phyloP scores from a whole-genome alignment of 2,797 vertebrate species.

The Girardinus metallicus region DNA sequence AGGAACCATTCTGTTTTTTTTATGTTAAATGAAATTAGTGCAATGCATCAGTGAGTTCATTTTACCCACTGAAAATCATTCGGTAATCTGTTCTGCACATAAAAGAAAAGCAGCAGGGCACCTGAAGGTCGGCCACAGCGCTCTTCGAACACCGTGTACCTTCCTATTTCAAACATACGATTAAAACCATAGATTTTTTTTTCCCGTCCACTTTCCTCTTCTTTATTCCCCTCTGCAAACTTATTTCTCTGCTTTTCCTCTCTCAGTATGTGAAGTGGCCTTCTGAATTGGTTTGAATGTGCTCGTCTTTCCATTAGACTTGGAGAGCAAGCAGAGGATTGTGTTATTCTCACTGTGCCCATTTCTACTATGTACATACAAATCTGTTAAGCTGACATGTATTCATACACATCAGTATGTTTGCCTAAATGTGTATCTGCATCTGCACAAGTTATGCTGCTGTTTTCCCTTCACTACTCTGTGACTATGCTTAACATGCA shows the following conservation, averaged over 20 bases:
- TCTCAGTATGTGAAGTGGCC: conserved; percentile 5
- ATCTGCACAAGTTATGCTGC: neutral
- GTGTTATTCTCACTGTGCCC: conserved; percentile 30
- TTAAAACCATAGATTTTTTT: conserved; percentile 59
- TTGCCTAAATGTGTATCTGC: neutral
- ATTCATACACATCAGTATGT: conserved; percentile 14
- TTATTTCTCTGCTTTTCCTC: conserved; percentile 21
- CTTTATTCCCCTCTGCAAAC: conserved; percentile 22
- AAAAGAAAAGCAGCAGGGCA: conserved; percentile 60
- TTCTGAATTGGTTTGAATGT: conserved; percentile 46
- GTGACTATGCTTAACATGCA: conserved; percentile 19
- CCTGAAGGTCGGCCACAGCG: conserved; percentile 70
- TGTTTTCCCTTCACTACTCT: conserved; percentile 13
- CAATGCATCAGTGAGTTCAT: conserved; percentile 74
- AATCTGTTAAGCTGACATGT: conserved; percentile 4
- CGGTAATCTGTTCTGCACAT: conserved; percentile 63
- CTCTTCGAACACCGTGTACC: conserved; percentile 40
- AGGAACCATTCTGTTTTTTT: conserved; percentile 59
- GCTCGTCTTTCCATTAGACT: conserved; percentile 57
- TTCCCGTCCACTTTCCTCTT: conserved; percentile 22
- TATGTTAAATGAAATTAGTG: conserved; percentile 78
- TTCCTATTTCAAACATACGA: conserved; percentile 55
- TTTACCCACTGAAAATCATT: conserved; percentile 66
- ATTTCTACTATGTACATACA: conserved; percentile 8
- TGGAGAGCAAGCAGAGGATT: conserved; percentile 55